Evolutionary conservation across 1,140 invertebrate species (phyloP).

Genomic region (Oreohelix idahoensis): DNA sequence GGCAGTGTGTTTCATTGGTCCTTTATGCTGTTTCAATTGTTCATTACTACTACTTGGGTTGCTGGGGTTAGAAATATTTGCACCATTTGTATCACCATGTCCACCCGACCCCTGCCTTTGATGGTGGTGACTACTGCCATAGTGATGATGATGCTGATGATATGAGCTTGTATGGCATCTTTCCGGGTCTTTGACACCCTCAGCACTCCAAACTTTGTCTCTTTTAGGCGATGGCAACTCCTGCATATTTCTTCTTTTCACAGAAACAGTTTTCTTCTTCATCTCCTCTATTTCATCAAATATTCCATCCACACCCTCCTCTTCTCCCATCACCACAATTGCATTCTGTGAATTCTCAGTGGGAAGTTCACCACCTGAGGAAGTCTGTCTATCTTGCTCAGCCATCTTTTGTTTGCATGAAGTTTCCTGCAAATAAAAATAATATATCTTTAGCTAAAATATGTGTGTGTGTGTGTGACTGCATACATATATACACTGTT

Average conservation of each 20-base stretch:
- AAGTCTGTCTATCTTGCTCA: background rate
- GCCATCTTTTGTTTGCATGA: background rate
- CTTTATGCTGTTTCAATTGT: background rate
- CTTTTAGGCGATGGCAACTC: background rate
- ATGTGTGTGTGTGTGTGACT: too few relatives aligned
- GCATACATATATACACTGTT: too few relatives aligned
- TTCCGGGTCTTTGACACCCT: background rate
- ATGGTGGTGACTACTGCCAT: background rate
- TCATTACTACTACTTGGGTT: background rate
- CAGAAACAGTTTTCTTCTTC: background rate
- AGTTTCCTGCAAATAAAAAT: background rate
- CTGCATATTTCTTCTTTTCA: background rate
- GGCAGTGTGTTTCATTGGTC: background rate
- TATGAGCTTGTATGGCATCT: background rate
- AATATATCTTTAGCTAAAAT: too few relatives aligned
- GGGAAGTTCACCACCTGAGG: background rate
- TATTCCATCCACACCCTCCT: background rate
- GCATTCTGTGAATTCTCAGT: background rate
- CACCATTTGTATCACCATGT: background rate
- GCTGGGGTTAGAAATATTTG: background rate
- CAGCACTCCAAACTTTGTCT: background rate
- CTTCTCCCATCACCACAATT: background rate
- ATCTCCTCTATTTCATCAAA: background rate
- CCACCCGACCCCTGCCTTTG: background rate
- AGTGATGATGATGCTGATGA: constrained; percentile 12